Evolutionary conservation across 2,113 vertebrate genomes (phyloP).

Genomic region (Psephotus haematonotus): DNA sequence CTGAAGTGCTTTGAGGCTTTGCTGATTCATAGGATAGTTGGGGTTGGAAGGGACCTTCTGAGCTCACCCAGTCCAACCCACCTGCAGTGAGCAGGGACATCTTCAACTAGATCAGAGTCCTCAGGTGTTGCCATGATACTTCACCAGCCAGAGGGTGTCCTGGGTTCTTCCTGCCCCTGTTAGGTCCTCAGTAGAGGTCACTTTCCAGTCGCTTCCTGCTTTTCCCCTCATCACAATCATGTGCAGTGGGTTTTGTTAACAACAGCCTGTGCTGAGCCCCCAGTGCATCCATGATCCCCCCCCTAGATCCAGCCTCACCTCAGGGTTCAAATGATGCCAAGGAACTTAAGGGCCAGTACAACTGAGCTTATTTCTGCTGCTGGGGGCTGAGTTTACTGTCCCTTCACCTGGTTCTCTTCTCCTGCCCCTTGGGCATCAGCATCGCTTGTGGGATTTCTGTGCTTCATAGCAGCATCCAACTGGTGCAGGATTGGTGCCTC

Average conservation of each 20-base stretch:
- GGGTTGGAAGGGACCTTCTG: background rate
- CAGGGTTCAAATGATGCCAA: background rate
- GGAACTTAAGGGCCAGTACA: background rate
- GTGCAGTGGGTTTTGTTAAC: background rate
- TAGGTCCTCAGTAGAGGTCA: background rate
- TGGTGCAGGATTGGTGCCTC: background rate
- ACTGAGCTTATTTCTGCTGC: background rate
- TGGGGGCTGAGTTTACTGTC: background rate
- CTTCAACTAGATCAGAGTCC: background rate
- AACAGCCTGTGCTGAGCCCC: background rate
- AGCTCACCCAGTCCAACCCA: background rate
- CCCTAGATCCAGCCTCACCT: background rate
- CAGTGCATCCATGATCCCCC: fast-evolving
- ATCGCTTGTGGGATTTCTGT: fast-evolving
- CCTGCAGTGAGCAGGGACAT: background rate
- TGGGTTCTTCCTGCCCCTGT: background rate
- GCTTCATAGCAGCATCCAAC: background rate
- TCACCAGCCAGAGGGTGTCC: background rate
- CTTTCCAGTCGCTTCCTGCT: background rate
- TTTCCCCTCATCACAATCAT: background rate
- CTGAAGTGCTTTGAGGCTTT: background rate
- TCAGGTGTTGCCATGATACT: background rate
- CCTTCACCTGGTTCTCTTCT: background rate
- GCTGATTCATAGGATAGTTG: background rate
- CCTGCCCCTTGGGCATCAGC: background rate